phyloP scores from a whole-genome alignment of 92 coral and sea anemone genomes.

The Metridium senile region DNA sequence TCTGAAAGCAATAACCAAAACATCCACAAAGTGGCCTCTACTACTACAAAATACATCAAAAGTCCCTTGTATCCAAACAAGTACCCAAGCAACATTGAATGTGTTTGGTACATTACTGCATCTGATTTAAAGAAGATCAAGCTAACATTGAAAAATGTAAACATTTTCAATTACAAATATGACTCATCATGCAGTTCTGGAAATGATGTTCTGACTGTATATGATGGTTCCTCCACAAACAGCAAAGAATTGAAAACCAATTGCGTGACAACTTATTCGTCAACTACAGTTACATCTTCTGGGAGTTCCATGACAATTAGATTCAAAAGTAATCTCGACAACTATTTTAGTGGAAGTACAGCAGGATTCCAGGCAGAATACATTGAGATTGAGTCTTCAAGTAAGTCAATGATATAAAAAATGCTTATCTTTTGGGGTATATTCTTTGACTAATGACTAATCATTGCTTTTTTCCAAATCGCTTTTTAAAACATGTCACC shows the following conservation, averaged over 20 bases:
- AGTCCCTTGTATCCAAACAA: slow-evolving; percentile 23
- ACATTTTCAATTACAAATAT: not conserved
- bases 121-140: not conserved
- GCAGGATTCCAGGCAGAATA: not conserved
- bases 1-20: slow-evolving; percentile 9
- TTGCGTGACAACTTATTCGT: slow-evolving; percentile 1
- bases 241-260: not conserved
- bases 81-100: slow-evolving; percentile 39
- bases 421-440: not conserved
- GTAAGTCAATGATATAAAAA: slow-evolving; percentile 6
- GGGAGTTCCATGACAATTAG: slow-evolving; percentile 43
- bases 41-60: slow-evolving; percentile 6
- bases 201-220: not conserved
- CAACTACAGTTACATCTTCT: slow-evolving; percentile 11
- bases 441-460: not conserved
- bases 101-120: slow-evolving; percentile 29
- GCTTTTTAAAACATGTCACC: too few relatives aligned
- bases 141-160: not conserved
- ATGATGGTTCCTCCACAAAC: slow-evolving; percentile 7
- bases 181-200: not conserved
- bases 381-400: not conserved
- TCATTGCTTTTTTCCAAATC: too few relatives aligned
- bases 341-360: not conserved
- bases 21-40: not conserved
- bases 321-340: slow-evolving; percentile 33